Base-by-base conservation (phyloP, 2,888 invertebrate genomes). In the Parapristionchus giblindavisi region DNA sequence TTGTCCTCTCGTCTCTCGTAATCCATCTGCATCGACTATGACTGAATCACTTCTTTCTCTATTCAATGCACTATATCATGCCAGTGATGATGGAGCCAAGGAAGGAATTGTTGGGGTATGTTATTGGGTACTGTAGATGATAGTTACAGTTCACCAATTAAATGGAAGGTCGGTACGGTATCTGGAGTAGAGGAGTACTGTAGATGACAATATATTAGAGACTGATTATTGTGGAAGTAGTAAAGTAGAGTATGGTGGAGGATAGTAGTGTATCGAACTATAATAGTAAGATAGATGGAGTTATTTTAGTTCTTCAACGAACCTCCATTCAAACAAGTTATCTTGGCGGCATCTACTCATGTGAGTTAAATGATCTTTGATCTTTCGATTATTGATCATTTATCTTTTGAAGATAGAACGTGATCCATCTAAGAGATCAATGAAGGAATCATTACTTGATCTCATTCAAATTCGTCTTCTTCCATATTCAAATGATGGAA, bases 1-100 rank as follows among this genome's bases (percentile, higher is more conserved):
- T 14, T 66, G 32, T 51, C 66, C 66, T 34, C 51, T 66, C 51
- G 66, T 66, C 29, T 66, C 66, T 32, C 48, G 51, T 6, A 6
- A 8, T 21, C 51, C 66, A 5, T 4, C 14, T 29, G 66, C 66
- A 6, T 32, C 32, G 48, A 51, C 24, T 36, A 11, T 66, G 8
- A 51, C 40, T 11, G n/a, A 51, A 3, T 48, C 29, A 21, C 32
- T 66, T 17, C 66, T 66, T 38, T 11, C n/a, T 51, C 51, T 66
- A 32, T 66, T 66, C 66, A 66, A 48, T 48, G 48, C 21, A 14
- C 48, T 48, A 48, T 48, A 48, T 21, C 21, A 11, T 48, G 21
- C 48, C 11, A 48, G 48, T 48, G 11, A 11, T 14, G 14, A 14
- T 48, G 48, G 11, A 21, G 11, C 14, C 21, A 48, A 48, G 21